Evolutionary conservation across 2,888 invertebrate species (phyloP), one percentile per base, ranked within the genome.

Genomic region (Crossocerus cetratus): DNA sequence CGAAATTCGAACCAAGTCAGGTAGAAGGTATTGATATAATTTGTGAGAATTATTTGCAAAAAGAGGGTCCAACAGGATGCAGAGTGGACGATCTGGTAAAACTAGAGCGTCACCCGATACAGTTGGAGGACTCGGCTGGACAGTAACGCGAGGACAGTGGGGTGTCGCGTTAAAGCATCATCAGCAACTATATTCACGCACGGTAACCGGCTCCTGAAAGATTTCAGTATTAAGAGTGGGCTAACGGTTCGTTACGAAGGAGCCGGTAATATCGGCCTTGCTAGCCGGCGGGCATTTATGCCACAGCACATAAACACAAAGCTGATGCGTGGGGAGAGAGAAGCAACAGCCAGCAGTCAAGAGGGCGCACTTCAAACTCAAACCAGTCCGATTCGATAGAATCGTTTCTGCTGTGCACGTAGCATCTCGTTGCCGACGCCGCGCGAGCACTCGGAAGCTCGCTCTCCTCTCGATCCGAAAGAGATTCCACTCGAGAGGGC

Each of bases 341-440:
- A 74, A n/a, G 68, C 69, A 61, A 59, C 49, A 53, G 67, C 69
- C 78, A 61, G 55, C 43, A 69, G 78, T 32, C 59, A 65, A 69
- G 57, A 68, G 49, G 59, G 45, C 63, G 43, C 55, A 32, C 57
- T 45, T 20, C 56, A 68, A 76, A 72, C 70, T 20, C 56, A 68
- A 76, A 72, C 70, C 78, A 81, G 75, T 78, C 78, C 55, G 76
- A 81, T 75, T 79, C 74, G 78, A 77, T 77, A 78, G 74, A 78
- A 78, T 78, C 78, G 74, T 74, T 66, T 32, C 32, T 32, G 5
- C 32, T 32, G 32, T 32, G 32, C 62, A 62, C 60, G 60, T 66
- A 69, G 69, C 78, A 72, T 78, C 78, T 73, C 80, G n/a, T 81
- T 72, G 56, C 76, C 69, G 60, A 71, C n/a, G n/a, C 71, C 65